Percentiles rank a stretch among this genome's conserved stretches.
Conservation (phyloP, 2,797 vertebrate genomes). For the Spinus olivaceus region DNA sequence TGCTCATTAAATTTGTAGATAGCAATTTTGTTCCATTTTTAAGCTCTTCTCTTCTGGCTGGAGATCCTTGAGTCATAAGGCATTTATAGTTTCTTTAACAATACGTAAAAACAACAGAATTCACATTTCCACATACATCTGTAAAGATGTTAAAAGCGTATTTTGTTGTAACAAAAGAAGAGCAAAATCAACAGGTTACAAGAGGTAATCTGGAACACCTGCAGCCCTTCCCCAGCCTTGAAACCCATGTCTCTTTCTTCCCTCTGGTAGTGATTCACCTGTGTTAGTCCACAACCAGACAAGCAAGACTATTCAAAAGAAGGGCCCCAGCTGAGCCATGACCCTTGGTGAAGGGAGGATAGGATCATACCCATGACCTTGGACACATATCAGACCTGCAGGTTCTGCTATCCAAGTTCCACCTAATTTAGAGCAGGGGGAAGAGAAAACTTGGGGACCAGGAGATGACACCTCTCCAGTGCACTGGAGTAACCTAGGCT, state of each 20-base stretch:
- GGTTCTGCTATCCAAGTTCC: background rate
- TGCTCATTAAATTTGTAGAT: constrained; percentile 49
- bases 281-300: rapidly evolving
- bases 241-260: background rate
- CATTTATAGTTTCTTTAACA: constrained; percentile 26
- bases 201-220: background rate
- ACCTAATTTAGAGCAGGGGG: background rate
- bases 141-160: background rate
- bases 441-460: background rate
- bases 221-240: background rate
- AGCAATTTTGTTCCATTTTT: constrained; percentile 32
- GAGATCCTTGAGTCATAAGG: constrained; percentile 5
- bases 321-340: background rate
- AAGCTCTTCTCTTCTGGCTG: constrained; percentile 16
- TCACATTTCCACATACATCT: background rate
- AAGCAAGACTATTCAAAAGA: background rate
- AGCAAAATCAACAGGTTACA: background rate
- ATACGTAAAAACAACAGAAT: background rate
- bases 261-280: rapidly evolving
- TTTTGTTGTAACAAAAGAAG: background rate
- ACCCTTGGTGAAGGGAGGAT: background rate
- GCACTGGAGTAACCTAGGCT: background rate
- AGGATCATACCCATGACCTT: background rate
- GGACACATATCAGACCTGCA: rapidly evolving
- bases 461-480: background rate